A percentile compares a stretch with the other conserved stretches of the same genome.
Conservation (phyloP, 2,888 invertebrate species). For the Cryptophagus acutangulus region DNA sequence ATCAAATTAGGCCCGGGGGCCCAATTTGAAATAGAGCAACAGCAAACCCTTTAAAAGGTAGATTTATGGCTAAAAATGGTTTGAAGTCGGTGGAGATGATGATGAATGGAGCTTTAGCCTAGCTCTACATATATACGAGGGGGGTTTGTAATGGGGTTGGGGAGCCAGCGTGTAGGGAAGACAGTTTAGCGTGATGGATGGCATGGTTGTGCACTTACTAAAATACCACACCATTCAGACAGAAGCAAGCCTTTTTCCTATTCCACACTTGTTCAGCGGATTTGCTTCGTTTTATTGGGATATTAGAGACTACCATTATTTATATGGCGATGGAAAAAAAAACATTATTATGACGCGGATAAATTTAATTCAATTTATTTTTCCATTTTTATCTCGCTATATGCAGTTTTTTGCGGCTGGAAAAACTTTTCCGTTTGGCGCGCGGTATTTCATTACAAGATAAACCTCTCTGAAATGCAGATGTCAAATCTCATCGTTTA, state of each 20-base stretch:
- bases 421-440: too few species aligned
- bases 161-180: conserved; percentile 26
- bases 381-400: too few species aligned
- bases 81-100: conserved; percentile 23
- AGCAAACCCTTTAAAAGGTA: conserved; percentile 11
- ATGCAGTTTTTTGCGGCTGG: too few species aligned
- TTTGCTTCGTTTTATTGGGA: too few species aligned
- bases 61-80: conserved; percentile 19
- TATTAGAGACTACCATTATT: too few species aligned
- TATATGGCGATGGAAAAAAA: too few species aligned
- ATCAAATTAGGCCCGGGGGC: conserved; percentile 24
- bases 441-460: conserved; percentile 6
- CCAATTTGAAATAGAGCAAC: conserved; percentile 11
- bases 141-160: too few species aligned
- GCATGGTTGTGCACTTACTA: conserved; percentile 23
- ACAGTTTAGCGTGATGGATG: conserved; percentile 32
- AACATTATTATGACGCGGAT: too few species aligned
- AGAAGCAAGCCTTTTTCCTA: conserved; percentile 19
- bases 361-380: too few species aligned
- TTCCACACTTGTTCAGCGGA: conserved; percentile 17
- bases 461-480: conserved; percentile 11
- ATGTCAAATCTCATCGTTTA: conserved; percentile 11
- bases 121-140: too few species aligned
- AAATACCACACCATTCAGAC: conserved; percentile 26
- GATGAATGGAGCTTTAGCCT: conserved; percentile 25